phyloP scores from a whole-genome alignment of 64 coral and sea anemone genomes.

The Montipora capricornis region DNA sequence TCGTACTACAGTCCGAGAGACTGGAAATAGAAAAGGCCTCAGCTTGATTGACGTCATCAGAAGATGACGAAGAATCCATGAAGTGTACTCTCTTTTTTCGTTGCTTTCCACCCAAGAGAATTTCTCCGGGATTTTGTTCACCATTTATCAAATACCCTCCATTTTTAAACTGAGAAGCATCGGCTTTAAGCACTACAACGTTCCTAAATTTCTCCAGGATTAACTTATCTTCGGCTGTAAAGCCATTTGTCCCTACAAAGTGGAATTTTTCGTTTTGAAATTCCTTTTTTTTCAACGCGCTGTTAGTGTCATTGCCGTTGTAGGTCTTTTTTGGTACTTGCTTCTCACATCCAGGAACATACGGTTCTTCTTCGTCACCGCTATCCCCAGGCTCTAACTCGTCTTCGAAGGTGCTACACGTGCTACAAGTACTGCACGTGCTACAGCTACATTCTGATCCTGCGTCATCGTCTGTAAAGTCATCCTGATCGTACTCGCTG shows the following conservation, averaged over 20 bases:
- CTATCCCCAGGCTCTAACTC: conserved; percentile 29
- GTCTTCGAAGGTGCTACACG: conserved; percentile 19
- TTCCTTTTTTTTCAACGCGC: neutral
- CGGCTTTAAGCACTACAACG: conserved; percentile 23
- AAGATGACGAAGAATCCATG: conserved; percentile 35
- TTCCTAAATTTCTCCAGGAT: conserved; percentile 24
- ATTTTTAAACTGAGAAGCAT: conserved; percentile 42
- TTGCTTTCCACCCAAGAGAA: conserved; percentile 30
- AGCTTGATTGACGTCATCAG: conserved; percentile 37
- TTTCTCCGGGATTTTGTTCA: neutral
- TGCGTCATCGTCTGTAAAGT: neutral
- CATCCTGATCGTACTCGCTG: neutral
- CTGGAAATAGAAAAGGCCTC: conserved; percentile 42
- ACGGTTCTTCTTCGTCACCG: conserved; percentile 17
- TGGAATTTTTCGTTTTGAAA: conserved; percentile 3
- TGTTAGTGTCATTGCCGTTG: neutral
- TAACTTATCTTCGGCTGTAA: conserved; percentile 9
- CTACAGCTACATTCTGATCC: conserved; percentile 60
- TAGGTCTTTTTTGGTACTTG: neutral
- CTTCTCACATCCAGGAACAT: neutral
- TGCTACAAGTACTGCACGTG: conserved; percentile 46
- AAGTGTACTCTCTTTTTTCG: conserved; percentile 36
- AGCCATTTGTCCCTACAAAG: neutral
- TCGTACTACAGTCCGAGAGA: conserved; percentile 38
- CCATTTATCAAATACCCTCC: conserved; percentile 19